Base-by-base conservation (phyloP, 2,113 vertebrate genomes). In the Oxyruncus cristatus region DNA sequence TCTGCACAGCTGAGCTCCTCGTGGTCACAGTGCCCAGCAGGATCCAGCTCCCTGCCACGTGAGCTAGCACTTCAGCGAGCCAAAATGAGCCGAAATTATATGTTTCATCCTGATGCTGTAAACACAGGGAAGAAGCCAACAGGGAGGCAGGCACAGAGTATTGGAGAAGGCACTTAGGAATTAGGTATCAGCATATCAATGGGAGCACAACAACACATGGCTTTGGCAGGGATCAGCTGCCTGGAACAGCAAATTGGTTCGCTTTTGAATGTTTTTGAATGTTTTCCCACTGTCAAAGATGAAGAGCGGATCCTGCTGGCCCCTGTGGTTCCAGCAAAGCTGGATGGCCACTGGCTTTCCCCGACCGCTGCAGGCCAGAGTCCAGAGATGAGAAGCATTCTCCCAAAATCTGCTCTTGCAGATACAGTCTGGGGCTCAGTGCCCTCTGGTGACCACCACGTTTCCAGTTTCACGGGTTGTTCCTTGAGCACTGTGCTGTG, bases 21-120 rank as follows among this genome's bases (percentile, higher is more conserved):
- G 4, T 4, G 24, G 49, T 56, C 8, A 0, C 2, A 7, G 63
- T 27, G 88, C 92, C 59, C 3, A 0, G 87, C 53, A 92, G 88
- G 74, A 78, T 85, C 85, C 92, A 89, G 70, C 88, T 91, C 52
- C 52, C 35, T 73, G 88, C 92, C 95, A 79, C 4, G 28, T 93
- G 73, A 94, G 75, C 61, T 30, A 7, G 75, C 78, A 39, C 79
- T 93, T 65, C 53, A 68, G 75, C 1, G 3, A 85, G 47, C 58
- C 59, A 50, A 80, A 95, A 92, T 94, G 4, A 85, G 47, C 58
- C 59, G 46, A 80, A 95, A 92, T 95, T 53, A 77, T 1, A 70
- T 49, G 67, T 92, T 96, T 88, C 2, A 5, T 82, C 76, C 37
- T 9, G 33, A 55, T 58, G 58, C 88, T 88, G 63, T 73, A 76